Base-by-base conservation (phyloP, 1,140 invertebrate genomes). In the Cylas formicarius region DNA sequence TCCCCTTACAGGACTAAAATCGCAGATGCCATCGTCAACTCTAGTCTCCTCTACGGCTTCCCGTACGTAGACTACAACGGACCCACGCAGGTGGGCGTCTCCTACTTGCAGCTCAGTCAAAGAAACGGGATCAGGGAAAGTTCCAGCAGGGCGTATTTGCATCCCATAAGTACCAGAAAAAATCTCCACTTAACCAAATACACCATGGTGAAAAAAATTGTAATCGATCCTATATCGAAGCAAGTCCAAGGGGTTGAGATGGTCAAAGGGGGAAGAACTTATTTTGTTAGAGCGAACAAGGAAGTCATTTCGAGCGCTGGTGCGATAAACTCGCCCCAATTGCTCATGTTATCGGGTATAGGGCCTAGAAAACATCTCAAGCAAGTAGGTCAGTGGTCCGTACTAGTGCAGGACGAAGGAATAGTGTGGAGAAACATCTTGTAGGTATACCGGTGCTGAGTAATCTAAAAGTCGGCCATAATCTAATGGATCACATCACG, bases 331-430 rank as follows among this genome's bases (percentile, higher is more conserved):
- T 80, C 79, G 0, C 81, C 85, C 1, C 82, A 87, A 52, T 50
- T 91, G 2, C 66, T 91, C 1, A 87, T 90, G 84, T 56, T 90
- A 1, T 86, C 82, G 2, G 87, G 87, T 2, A 72, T 90, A 11
- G 87, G 87, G 7, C 85, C 84, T 0, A 73, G 62, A 16, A 65
- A 77, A 26, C 82, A 90, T 61, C 67, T 91, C 9, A 58, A 67
- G 23, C 57, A 48, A 37, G 3, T 48, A 2, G 46, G 46, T 48
- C 36, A 42, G 23, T 6, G 5, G 10, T 16, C 3, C 9, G 2
- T 39, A n/a, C n/a, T n/a, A n/a, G n/a, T n/a, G n/a, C n/a, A n/a
- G n/a, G n/a, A n/a, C n/a, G n/a, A n/a, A n/a, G n/a, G n/a, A n/a
- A n/a, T n/a, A n/a, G n/a, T n/a, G n/a, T n/a, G n/a, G n/a, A n/a